A percentile compares a stretch with the other conserved stretches of the same genome.
Conservation (phyloP, 1,140 invertebrate genomes). For the Melipona quadrifasciata region DNA sequence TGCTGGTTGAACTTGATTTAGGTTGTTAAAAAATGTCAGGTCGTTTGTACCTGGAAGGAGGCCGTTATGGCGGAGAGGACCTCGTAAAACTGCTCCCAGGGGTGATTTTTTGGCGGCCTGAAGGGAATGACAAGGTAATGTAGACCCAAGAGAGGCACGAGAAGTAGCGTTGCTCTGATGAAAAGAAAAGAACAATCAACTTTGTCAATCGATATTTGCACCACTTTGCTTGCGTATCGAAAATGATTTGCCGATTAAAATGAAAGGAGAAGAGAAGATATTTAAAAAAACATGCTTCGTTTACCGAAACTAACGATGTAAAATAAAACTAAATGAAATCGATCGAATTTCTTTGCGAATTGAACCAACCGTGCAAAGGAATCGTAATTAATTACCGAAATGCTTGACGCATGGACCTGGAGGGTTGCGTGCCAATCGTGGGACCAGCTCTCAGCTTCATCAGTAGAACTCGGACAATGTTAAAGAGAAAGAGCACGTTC, state of each 20-base stretch:
- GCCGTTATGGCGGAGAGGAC: constrained; percentile 91
- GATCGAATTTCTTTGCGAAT: neutral
- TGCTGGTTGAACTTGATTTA: neutral
- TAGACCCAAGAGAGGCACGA: constrained; percentile 91
- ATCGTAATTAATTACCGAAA: constrained; percentile 84
- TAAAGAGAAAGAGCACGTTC: constrained; percentile 95
- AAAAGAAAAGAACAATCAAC: constrained; percentile 12
- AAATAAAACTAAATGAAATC: neutral
- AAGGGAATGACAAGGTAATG: constrained; percentile 96
- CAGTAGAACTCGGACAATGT: constrained; percentile 96
- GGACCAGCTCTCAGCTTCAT: constrained; percentile 90
- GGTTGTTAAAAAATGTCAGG: neutral
- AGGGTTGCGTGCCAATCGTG: constrained; percentile 84
- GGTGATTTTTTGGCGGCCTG: constrained; percentile 87
- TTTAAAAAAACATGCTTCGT: neutral
- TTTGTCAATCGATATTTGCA: neutral
- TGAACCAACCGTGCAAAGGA: neutral
- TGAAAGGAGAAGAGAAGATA: neutral
- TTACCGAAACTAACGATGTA: neutral
- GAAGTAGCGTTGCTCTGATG: constrained; percentile 90
- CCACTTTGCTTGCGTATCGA: neutral
- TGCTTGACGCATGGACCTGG: constrained; percentile 88
- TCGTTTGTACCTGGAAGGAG: constrained; percentile 90
- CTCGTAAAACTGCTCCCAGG: constrained; percentile 91
- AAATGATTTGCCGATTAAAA: neutral